Evolutionary conservation across 2,797 vertebrate species (phyloP).

Genomic region (Myotis findleyi): DNA sequence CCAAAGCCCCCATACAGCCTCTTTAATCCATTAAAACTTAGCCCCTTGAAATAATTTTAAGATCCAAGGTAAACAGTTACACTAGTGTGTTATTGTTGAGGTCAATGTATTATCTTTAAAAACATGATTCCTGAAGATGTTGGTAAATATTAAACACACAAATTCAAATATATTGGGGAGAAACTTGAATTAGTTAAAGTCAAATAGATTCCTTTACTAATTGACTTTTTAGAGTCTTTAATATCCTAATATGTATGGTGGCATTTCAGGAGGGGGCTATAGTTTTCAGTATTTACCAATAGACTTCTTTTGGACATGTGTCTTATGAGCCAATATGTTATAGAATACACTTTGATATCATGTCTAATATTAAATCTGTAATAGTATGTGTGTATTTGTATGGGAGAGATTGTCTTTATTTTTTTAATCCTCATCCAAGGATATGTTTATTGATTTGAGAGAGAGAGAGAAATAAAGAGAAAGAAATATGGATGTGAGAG

Average conservation of each 20-base stretch:
- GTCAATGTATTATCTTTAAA: conserved; percentile 9
- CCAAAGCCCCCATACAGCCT: neutral
- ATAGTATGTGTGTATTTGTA: neutral
- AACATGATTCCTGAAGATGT: conserved; percentile 32
- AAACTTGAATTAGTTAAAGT: neutral
- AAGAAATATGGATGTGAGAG: neutral
- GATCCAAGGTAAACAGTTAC: neutral
- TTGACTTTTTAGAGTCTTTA: neutral
- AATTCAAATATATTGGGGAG: neutral
- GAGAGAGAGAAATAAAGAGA: neutral
- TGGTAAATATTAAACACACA: conserved; percentile 26
- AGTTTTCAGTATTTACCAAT: conserved; percentile 39
- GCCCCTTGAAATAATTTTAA: conserved; percentile 44
- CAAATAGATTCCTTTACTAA: conserved; percentile 6
- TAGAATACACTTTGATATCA: neutral
- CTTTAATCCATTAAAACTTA: conserved; percentile 8
- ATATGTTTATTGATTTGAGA: neutral
- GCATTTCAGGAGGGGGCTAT: conserved; percentile 1
- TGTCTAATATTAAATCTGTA: conserved; percentile 2
- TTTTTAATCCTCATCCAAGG: neutral
- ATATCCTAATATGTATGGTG: neutral
- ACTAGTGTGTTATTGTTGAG: conserved; percentile 4
- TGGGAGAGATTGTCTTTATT: conserved; percentile 23
- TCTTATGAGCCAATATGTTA: neutral
- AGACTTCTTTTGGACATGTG: conserved; percentile 34